Evolutionary conservation across 1,140 invertebrate genomes (phyloP).

Genomic region (Brachionus paranguensis): DNA sequence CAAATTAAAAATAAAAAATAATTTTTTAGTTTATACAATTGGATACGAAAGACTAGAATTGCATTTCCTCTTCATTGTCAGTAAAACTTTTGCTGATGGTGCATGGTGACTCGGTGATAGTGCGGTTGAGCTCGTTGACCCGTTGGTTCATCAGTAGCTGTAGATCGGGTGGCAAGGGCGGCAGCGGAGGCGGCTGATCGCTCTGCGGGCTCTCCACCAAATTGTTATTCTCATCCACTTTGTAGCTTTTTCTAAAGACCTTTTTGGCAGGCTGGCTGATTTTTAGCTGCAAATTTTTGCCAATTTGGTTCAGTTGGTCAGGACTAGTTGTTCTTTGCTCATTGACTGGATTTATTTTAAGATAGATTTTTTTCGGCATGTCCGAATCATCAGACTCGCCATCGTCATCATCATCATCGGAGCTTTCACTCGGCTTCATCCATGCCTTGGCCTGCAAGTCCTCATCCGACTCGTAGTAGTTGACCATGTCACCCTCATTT

Average conservation of each 20-base stretch:
- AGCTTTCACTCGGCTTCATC: not conserved
- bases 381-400: conserved; percentile 22
- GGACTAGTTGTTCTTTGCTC: not conserved
- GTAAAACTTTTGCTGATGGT: not conserved
- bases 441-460: not conserved
- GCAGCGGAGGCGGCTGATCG: not conserved
- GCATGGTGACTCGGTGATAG: not conserved
- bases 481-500: not conserved
- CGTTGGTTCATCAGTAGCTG: not conserved
- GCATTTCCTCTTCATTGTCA: not conserved
- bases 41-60: not conserved
- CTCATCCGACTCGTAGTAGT: not conserved
- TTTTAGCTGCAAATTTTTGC: conserved; percentile 16
- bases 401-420: not conserved
- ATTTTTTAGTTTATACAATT: not conserved
- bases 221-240: conserved; percentile 15
- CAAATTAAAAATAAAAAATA: not conserved
- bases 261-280: not conserved
- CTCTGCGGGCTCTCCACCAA: not conserved
- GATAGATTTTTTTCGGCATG: not conserved
- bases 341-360: conserved; percentile 19
- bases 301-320: not conserved
- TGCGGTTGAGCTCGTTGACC: not conserved
- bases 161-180: not conserved
- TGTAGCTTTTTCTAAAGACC: not conserved